Conservation (phyloP, 2,888 invertebrate species). For the Drosophila rellima region DNA sequence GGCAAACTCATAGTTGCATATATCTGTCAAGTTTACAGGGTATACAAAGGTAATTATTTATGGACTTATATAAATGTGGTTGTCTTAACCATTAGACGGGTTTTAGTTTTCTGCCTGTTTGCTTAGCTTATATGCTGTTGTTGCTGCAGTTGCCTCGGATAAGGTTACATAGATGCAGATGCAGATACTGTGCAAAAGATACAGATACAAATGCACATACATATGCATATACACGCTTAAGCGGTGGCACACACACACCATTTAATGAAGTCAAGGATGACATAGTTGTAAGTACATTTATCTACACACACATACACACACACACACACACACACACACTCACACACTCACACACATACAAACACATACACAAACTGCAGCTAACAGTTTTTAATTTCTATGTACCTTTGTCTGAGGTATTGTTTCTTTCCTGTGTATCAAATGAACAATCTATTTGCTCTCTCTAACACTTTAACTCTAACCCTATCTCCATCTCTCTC, state of each 20-base stretch:
- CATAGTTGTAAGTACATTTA: conserved; percentile 65
- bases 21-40: conserved; percentile 2
- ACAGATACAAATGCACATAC: conserved; percentile 27
- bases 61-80: conserved; percentile 23
- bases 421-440: conserved; percentile 53
- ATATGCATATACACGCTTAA: conserved; percentile 20
- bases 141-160: conserved; percentile 37
- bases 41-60: conserved; percentile 3
- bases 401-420: conserved; percentile 39
- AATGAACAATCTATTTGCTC: conserved; percentile 40
- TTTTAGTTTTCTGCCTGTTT: conserved; percentile 23
- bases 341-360: conserved; percentile 10
- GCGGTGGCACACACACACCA: conserved; percentile 51
- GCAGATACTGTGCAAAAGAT: conserved; percentile 15
- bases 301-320: conserved; percentile 20
- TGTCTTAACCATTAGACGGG: conserved; percentile 27
- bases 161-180: conserved; percentile 46
- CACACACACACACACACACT: conserved; percentile 15
- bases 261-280: conserved; percentile 84
- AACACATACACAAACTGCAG: conserved; percentile 5
- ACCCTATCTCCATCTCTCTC: background rate
- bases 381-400: conserved; percentile 70
- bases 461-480: conserved; percentile 11
- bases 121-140: conserved; percentile 14
- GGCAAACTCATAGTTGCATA: background rate